A percentile compares a stretch with the other conserved stretches of the same genome.
phyloP scores from a whole-genome alignment of 2,888 invertebrate genomes.

The Bellardia bayeri region DNA sequence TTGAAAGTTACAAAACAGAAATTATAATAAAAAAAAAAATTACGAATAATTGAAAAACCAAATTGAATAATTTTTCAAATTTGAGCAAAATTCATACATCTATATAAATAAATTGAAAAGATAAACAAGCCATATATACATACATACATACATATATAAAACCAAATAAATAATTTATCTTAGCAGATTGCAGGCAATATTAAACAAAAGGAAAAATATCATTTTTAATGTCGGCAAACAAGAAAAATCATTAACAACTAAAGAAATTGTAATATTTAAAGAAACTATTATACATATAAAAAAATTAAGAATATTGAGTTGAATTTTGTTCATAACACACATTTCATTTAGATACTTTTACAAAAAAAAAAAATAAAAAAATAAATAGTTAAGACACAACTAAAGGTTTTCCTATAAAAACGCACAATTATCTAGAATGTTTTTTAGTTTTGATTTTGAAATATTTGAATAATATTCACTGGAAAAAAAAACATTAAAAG shows the following conservation, averaged over 20 bases:
- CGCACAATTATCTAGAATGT: slow-evolving; percentile 63
- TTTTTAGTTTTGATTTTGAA: slow-evolving; percentile 32
- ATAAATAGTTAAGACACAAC: slow-evolving; percentile 5
- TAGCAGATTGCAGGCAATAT: too few relatives aligned
- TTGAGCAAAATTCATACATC: slow-evolving; percentile 35
- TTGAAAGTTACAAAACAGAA: slow-evolving; percentile 77
- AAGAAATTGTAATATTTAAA: slow-evolving; percentile 8
- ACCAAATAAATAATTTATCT: neutral
- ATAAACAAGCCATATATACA: slow-evolving; percentile 23
- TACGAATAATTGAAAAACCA: neutral
- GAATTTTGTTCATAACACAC: neutral
- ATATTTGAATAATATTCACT: neutral
- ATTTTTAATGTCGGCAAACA: slow-evolving; percentile 60
- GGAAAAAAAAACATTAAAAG: neutral
- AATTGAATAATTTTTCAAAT: slow-evolving; percentile 46
- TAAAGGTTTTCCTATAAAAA: slow-evolving; percentile 66
- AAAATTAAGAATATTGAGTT: slow-evolving; percentile 18
- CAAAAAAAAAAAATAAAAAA: neutral
- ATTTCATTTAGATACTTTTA: slow-evolving; percentile 2
- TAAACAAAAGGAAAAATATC: slow-evolving; percentile 54
- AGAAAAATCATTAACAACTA: slow-evolving; percentile 27
- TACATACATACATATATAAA: neutral
- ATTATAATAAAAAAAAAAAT: slow-evolving; percentile 70
- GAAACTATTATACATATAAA: neutral
- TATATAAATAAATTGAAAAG: neutral